Evolutionary conservation across 2,113 vertebrate genomes (phyloP).

Genomic region (Pseudorectes ferrugineus): DNA sequence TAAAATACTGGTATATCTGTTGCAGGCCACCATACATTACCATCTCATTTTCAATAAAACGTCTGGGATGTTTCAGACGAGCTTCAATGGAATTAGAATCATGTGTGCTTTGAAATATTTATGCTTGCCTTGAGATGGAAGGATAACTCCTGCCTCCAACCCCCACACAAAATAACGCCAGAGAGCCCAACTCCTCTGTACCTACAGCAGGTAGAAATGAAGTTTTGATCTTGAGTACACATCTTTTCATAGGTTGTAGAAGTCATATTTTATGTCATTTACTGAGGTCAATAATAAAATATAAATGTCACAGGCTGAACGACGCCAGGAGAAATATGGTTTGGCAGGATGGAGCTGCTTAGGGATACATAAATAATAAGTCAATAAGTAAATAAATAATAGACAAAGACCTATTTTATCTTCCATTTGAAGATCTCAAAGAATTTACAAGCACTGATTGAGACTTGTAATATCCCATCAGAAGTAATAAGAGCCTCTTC

Average conservation of each 20-base stretch:
- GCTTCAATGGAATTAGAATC: conserved; percentile 57
- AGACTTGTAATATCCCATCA: background rate
- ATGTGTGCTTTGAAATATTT: conserved; percentile 64
- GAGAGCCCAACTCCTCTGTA: background rate
- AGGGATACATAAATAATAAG: conserved; percentile 63
- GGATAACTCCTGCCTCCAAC: conserved; percentile 26
- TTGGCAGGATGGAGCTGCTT: conserved; percentile 54
- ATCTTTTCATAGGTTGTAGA: conserved; percentile 24
- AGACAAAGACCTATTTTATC: conserved; percentile 51
- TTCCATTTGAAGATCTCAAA: conserved; percentile 46
- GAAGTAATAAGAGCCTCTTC: background rate
- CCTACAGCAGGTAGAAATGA: conserved; percentile 60
- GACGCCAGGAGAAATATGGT: conserved; percentile 22
- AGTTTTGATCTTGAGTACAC: conserved; percentile 21
- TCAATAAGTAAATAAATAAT: conserved; percentile 66
- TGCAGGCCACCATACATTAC: conserved; percentile 61
- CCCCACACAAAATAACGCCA: background rate
- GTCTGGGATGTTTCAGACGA: conserved; percentile 43
- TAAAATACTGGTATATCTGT: conserved; percentile 41
- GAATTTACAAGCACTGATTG: conserved; percentile 19
- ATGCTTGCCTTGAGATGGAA: conserved; percentile 55
- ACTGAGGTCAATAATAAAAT: conserved; percentile 57
- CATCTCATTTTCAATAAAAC: conserved; percentile 57
- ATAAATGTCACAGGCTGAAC: conserved; percentile 62
- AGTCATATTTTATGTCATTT: conserved; percentile 55